Percentiles rank a stretch among this genome's conserved stretches.
These are phyloP conservation scores for Euzetes globulus DNA, from an alignment of 2,888 invertebrate species.

Conservation along the genomic window DNA sequence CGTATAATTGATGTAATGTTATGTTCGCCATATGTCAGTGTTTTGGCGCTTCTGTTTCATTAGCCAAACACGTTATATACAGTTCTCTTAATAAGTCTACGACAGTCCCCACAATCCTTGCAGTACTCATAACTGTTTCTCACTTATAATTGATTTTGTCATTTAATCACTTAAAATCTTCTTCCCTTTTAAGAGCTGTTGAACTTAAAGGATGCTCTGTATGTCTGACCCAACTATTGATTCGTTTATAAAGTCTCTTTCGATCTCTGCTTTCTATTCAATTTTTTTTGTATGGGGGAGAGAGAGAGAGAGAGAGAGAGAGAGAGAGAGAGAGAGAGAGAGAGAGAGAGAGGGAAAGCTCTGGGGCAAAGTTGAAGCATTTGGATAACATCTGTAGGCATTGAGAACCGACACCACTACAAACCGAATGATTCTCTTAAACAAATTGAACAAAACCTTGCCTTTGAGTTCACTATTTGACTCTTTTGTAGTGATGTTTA, in stretches of 20 bases:
- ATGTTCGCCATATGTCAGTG: constrained; percentile 5
- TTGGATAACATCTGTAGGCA: constrained; percentile 16
- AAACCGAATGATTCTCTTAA: constrained; percentile 2
- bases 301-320: not conserved
- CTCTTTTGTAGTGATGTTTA: not conserved
- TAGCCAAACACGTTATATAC: no score
- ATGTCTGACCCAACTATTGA: not conserved
- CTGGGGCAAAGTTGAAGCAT: not conserved
- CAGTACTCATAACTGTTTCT: not conserved
- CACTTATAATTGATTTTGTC: constrained; percentile 3
- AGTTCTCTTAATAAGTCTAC: not conserved
- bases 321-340: not conserved
- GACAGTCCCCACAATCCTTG: not conserved
- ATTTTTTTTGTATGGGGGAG: not conserved
- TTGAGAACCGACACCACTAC: not conserved
- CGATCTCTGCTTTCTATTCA: not conserved
- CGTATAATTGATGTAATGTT: not conserved
- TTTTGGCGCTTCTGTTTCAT: not conserved
- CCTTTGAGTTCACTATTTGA: not conserved
- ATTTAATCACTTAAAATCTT: not conserved
- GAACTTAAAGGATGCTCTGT: not conserved
- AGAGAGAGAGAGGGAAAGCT: not conserved
- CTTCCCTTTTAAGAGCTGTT: not conserved
- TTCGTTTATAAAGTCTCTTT: not conserved
- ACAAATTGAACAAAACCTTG: not conserved